Percentiles rank a stretch among this genome's conserved stretches.
Evolutionary conservation across 2,113 vertebrate species (phyloP).

Genomic region (Hydropotes inermis): DNA sequence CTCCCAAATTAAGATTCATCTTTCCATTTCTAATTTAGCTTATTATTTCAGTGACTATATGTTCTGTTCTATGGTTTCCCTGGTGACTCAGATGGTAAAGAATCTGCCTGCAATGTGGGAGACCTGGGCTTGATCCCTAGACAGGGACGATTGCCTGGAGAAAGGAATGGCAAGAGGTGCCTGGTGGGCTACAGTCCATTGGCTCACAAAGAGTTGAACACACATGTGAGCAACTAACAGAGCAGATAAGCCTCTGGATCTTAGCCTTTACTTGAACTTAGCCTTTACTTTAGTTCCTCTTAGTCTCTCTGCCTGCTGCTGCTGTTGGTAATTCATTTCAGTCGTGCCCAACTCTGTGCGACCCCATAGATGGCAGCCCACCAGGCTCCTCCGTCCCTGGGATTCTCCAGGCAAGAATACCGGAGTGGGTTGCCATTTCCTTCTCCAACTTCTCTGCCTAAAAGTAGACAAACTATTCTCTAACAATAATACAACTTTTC

Average conservation of each 20-base stretch:
- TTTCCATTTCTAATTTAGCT: not conserved
- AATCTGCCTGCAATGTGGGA: not conserved
- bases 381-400: not conserved
- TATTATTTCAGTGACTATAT: not conserved
- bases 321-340: not conserved
- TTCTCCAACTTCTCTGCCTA: not conserved
- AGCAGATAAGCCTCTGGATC: not conserved
- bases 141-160: not conserved
- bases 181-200: not conserved
- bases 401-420: not conserved
- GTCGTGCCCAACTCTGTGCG: accelerated
- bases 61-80: not conserved
- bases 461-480: not conserved
- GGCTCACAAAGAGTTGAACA: not conserved
- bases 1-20: not conserved
- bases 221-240: not conserved
- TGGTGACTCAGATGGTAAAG: not conserved
- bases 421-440: not conserved
- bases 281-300: not conserved
- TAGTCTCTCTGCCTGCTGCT: not conserved
- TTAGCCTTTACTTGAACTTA: not conserved
- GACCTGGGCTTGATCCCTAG: not conserved
- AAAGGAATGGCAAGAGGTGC: not conserved
- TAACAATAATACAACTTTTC: not conserved
- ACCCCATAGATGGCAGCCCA: not conserved